These are phyloP conservation scores for Aphelinus certus DNA, from an alignment of 1,140 invertebrate genomes.

Conservation along the genomic window DNA sequence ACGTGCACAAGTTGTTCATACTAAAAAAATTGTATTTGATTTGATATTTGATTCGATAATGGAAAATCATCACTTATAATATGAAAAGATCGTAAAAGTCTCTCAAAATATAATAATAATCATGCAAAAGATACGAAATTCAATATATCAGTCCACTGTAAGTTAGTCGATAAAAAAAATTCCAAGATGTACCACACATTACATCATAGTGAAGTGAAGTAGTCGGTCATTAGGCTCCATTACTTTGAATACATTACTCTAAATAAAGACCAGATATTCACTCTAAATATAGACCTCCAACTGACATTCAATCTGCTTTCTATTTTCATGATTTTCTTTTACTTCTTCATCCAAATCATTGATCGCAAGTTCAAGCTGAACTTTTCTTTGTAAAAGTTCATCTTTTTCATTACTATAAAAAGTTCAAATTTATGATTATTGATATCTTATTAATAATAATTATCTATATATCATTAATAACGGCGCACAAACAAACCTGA, in stretches of 20 bases:
- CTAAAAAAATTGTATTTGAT: conserved; percentile 58
- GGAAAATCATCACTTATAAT: too few species aligned
- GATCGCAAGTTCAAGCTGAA: conserved; percentile 93
- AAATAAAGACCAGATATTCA: conserved; percentile 64
- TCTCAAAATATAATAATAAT: too few species aligned
- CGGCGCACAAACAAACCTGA: conserved; percentile 72
- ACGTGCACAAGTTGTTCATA: conserved; percentile 94
- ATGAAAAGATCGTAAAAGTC: too few species aligned
- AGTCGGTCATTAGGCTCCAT: conserved; percentile 84
- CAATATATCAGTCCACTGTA: not conserved
- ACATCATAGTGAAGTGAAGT: too few species aligned
- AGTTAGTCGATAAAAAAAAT: conserved; percentile 17
- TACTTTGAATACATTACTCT: conserved; percentile 87
- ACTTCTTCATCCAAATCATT: conserved; percentile 97
- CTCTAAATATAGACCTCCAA: conserved; percentile 69
- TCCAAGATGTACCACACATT: too few species aligned
- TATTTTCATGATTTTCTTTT: conserved; percentile 91
- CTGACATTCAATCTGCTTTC: conserved; percentile 91
- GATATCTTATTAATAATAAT: not conserved
- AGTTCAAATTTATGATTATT: conserved; percentile 2
- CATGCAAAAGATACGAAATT: too few species aligned
- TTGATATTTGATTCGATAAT: not conserved
- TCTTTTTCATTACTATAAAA: conserved; percentile 86
- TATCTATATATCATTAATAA: conserved; percentile 63
- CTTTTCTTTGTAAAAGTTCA: conserved; percentile 92